Evolutionary conservation across 1,140 invertebrate genomes (phyloP).

Genomic region (Zaprionus nigranus): DNA sequence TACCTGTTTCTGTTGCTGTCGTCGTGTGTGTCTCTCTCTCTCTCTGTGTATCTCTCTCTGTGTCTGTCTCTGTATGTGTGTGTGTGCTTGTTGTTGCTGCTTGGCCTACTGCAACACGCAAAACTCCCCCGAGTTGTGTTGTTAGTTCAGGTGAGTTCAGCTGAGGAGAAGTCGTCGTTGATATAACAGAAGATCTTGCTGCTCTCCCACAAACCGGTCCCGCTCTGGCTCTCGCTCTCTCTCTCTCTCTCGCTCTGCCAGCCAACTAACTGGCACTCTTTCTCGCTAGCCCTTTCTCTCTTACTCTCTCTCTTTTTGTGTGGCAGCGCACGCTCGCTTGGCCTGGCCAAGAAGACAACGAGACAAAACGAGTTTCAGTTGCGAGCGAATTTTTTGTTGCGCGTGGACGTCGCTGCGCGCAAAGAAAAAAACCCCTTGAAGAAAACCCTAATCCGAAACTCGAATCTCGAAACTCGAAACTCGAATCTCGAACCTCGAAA

Average conservation of each 20-base stretch:
- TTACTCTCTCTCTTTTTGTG: not conserved
- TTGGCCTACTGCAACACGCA: constrained; percentile 53
- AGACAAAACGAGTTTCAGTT: constrained; percentile 77
- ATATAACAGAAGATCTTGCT: constrained; percentile 66
- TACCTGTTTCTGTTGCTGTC: constrained; percentile 52
- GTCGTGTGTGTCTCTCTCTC: not conserved
- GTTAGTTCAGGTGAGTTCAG: constrained; percentile 22
- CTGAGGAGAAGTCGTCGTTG: constrained; percentile 33
- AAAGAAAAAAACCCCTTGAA: not conserved
- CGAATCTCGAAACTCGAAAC: constrained; percentile 6
- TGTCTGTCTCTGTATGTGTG: not conserved
- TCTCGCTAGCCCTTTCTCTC: not conserved
- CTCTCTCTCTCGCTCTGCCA: not conserved
- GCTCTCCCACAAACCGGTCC: constrained; percentile 52
- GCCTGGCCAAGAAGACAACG: constrained; percentile 37
- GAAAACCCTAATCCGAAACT: constrained; percentile 24
- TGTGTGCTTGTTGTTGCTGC: constrained; percentile 6
- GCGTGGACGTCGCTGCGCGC: constrained; percentile 65
- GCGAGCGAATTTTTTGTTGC: constrained; percentile 61
- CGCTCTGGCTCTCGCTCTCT: not conserved
- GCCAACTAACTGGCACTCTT: not conserved
- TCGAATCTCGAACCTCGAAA: not conserved
- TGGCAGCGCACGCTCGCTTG: constrained; percentile 27
- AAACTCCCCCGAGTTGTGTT: constrained; percentile 60
- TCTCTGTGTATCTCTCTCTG: not conserved